phyloP scores from a whole-genome alignment of 2,113 vertebrate species.

The Pteronura brasiliensis region DNA sequence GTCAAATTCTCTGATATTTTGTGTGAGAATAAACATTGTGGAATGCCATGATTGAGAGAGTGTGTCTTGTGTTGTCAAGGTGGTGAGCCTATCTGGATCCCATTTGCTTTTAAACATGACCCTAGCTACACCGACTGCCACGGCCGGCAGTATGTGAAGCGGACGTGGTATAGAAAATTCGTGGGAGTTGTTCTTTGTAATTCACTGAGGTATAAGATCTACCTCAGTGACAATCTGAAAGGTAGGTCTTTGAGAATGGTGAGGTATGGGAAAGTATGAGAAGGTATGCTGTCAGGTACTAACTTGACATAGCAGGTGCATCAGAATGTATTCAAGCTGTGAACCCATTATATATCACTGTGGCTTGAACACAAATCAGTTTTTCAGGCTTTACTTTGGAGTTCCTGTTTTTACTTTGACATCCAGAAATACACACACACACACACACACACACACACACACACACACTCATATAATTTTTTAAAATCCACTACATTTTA shows the following conservation, averaged over 20 bases:
- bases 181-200: slow-evolving; percentile 98
- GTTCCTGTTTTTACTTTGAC: neutral
- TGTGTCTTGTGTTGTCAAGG: slow-evolving; percentile 81
- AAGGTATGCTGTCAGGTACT: neutral
- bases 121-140: slow-evolving; percentile 91
- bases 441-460: no score
- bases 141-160: slow-evolving; percentile 96
- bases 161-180: slow-evolving; percentile 98
- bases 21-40: no score
- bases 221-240: slow-evolving; percentile 95
- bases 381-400: neutral
- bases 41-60: accelerated
- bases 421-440: neutral
- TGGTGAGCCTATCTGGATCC: slow-evolving; percentile 98
- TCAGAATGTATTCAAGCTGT: neutral
- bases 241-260: slow-evolving; percentile 82
- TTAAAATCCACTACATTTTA: neutral
- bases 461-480: neutral
- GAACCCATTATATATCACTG: neutral
- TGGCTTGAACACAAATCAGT: neutral
- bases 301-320: neutral
- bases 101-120: slow-evolving; percentile 94
- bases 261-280: neutral
- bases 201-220: slow-evolving; percentile 98
- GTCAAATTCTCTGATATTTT: neutral